Base-by-base conservation (phyloP, 1,140 invertebrate species). In the Mya arenaria region DNA sequence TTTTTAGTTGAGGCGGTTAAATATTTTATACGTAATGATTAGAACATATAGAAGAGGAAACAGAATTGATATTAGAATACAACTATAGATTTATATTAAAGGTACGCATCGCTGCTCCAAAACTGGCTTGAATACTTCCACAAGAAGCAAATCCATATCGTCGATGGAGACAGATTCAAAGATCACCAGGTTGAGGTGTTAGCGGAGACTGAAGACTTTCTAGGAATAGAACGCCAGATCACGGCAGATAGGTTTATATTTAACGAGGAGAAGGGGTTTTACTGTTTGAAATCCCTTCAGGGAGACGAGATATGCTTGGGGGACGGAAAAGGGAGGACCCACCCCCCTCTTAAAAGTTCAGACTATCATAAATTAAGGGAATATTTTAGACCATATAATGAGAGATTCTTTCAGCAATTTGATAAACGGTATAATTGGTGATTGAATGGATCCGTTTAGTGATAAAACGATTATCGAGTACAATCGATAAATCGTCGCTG, bases 321-420 rank as follows among this genome's bases (percentile, higher is more conserved):
- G 55, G 97, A 97, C 92, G 97, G 96, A 10, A 98, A 98, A 93
- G 97, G 97, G 6, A 93, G 97, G 17, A 96, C 95, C 87, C 97
- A 98, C 94, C 97, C 97, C 2, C 94, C 95, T 73, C 96, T 98
- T 81, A 94, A 96, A 85, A 94, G 94, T 0, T 92, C 93, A 36
- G 95, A 95, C 34, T 93, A 97, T 73, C 94, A 96, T 80, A 94
- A 95, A 81, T 94, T 98, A 39, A 93, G 95, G 83, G 95, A 97
- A 88, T 98, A 97, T 91, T 98, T 97, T 91, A 94, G 95, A 86
- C 97, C 97, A 0, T 97, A 97, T 89, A 98, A 98, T 69, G 52
- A 83, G 23, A 73, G 77, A 62, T 84, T 89, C 34, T 88, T 82
- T 52, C 41, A 77, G 28, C 39, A 86, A 37, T 81, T 87, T n/a